Evolutionary conservation across 2,113 vertebrate species (phyloP).

Genomic region (Dipodomys stephensi): DNA sequence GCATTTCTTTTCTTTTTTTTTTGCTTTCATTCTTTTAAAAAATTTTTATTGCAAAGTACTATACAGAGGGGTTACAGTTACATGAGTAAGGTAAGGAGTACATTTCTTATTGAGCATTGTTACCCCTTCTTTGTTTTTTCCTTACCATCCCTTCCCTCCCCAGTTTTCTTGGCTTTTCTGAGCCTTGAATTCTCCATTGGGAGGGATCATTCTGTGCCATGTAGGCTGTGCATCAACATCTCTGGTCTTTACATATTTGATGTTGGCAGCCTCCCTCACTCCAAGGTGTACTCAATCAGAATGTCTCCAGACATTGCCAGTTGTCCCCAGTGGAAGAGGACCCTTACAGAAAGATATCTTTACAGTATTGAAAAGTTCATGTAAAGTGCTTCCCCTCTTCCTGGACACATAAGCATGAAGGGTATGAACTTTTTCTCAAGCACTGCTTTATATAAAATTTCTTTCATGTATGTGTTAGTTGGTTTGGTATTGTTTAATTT

Average conservation of each 20-base stretch:
- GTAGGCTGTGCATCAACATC: neutral
- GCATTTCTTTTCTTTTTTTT: neutral
- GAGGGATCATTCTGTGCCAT: neutral
- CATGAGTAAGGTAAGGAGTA: too few species aligned
- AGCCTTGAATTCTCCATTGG: neutral
- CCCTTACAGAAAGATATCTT: neutral
- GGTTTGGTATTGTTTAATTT: slow-evolving; percentile 4
- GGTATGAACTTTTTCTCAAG: neutral
- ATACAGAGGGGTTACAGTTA: too few species aligned
- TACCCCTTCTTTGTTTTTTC: too few species aligned
- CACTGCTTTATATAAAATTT: neutral
- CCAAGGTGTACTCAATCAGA: neutral
- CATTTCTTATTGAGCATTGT: too few species aligned
- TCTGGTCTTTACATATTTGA: neutral
- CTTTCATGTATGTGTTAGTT: neutral
- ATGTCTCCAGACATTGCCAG: neutral
- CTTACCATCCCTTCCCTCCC: too few species aligned
- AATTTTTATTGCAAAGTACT: too few species aligned
- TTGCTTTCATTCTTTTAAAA: too few species aligned
- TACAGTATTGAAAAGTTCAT: neutral
- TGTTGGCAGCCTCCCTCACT: neutral
- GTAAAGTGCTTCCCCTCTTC: neutral
- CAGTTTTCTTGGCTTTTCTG: too few species aligned
- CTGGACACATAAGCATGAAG: neutral
- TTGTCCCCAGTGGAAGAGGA: neutral